Evolutionary conservation across 2,888 invertebrate species (phyloP).

Genomic region (Drosophila longiperda): DNA sequence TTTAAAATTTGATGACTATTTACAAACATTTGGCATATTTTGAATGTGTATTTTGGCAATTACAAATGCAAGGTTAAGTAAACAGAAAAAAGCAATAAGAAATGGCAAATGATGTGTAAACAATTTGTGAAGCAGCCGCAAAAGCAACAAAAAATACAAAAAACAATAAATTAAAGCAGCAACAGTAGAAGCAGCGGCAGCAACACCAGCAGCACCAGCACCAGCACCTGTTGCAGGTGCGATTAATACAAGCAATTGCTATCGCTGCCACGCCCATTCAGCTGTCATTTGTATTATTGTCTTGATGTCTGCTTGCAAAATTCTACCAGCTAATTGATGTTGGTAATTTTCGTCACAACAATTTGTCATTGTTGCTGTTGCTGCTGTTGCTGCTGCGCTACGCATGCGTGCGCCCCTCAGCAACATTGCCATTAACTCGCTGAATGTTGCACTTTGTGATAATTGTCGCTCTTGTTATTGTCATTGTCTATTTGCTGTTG

Average conservation of each 20-base stretch:
- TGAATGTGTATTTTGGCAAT: constrained; percentile 28
- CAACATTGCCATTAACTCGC: constrained; percentile 58
- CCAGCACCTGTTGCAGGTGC: constrained; percentile 59
- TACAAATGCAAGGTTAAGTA: constrained; percentile 25
- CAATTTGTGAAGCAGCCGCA: constrained; percentile 21
- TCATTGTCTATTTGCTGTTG: constrained; percentile 67
- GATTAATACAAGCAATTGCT: background rate
- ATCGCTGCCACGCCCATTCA: constrained; percentile 27
- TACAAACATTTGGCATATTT: constrained; percentile 59
- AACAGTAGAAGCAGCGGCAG: constrained; percentile 7
- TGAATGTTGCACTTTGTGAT: constrained; percentile 46
- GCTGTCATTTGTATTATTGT: background rate
- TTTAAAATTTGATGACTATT: constrained; percentile 58
- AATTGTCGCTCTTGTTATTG: constrained; percentile 44
- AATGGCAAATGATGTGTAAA: constrained; percentile 43
- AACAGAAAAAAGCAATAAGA: constrained; percentile 16
- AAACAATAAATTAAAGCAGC: constrained; percentile 12
- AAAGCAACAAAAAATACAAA: constrained; percentile 2
- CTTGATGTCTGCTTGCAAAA: constrained; percentile 31
- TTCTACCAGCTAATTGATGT: constrained; percentile 55
- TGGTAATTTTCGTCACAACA: constrained; percentile 62
- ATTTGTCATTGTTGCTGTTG: constrained; percentile 45
- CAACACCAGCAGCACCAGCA: constrained; percentile 31
- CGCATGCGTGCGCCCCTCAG: constrained; percentile 67
- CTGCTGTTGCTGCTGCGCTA: constrained; percentile 63